Conservation (phyloP, 2,888 invertebrate species). For the Meliscaeva auricollis region DNA sequence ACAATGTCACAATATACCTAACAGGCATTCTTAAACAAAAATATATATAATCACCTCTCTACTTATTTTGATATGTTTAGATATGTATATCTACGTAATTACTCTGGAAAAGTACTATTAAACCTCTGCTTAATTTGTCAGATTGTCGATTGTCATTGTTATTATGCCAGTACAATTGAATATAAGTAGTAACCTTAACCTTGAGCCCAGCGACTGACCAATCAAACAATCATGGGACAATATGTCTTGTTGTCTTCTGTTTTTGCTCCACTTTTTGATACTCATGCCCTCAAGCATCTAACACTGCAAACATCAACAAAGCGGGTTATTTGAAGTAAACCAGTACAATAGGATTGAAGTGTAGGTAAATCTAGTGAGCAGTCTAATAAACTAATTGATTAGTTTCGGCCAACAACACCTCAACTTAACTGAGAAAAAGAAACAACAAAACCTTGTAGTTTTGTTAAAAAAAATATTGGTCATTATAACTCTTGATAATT, state of each 20-base stretch:
- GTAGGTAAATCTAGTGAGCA: slow-evolving; percentile 1
- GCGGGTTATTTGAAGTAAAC: slow-evolving; percentile 9
- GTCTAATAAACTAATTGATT: background rate
- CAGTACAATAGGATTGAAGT: background rate
- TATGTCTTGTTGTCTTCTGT: slow-evolving; percentile 4
- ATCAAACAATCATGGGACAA: slow-evolving; percentile 32
- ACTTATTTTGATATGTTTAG: no score
- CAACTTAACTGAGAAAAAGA: background rate
- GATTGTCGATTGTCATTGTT: slow-evolving; percentile 33
- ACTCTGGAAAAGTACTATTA: background rate
- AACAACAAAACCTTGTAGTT: slow-evolving; percentile 10
- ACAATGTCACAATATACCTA: no score
- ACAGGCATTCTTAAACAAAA: no score
- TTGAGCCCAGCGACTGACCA: slow-evolving; percentile 21
- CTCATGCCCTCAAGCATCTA: background rate
- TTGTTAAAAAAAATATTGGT: slow-evolving; percentile 1
- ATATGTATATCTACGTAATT: no score
- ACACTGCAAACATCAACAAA: background rate
- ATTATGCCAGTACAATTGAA: background rate
- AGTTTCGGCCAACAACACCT: slow-evolving; percentile 13
- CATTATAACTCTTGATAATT: background rate
- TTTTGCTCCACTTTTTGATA: slow-evolving; percentile 24
- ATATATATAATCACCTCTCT: no score
- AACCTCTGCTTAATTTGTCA: slow-evolving; percentile 11
- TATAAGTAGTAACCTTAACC: slow-evolving; percentile 47